Base-by-base conservation (phyloP, 2,113 vertebrate species). In the Semicossyphus pulcher region DNA sequence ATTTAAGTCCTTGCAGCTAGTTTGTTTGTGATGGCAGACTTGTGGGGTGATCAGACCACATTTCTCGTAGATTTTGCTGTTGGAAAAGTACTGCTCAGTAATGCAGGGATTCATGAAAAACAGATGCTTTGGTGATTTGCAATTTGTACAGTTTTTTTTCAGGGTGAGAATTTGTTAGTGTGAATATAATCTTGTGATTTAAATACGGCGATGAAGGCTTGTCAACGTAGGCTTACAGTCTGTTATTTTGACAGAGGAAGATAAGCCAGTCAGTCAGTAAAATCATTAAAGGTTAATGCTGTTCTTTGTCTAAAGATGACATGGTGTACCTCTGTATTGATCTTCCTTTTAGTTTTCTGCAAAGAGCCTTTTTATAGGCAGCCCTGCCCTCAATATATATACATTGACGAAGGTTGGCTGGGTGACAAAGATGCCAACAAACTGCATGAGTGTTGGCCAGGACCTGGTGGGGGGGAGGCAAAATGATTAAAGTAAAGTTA, bases 231-330 rank as follows among this genome's bases (percentile, higher is more conserved):
- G 31, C 16, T 47, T 29, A 41, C n/a, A 0, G 36, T 36, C 57
- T 45, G 41, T 73, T 74, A 14, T 83, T 54, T 28, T 10, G 28
- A 77, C 58, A 49, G 45, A 72, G 29, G 12, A 60, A 39, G 29
- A 49, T 48, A 34, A 61, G 26, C 4, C 47, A 45, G 20, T 6
- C 16, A 39, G 21, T 31, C 11, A 14, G 57, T 15, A 49, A 31
- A 36, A 42, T 73, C 52, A 56, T 7, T 54, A 3, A 54, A 53
- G 62, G 28, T 47, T 59, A 48, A 53, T 71, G 21, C n/a, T 1
- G 14, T 31, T 72, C 52, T 80, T 76, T 80, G 83, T 75, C 31
- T 45, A 25, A 10, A 47, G 63, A 47, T n/a, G 66, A 78, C 31
- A 16, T 29, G 23, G 7, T 14, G 56, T 18, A 37, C 5, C 37